phyloP scores from a whole-genome alignment of 2,888 invertebrate species.

The Falcaria lacertinaria region DNA sequence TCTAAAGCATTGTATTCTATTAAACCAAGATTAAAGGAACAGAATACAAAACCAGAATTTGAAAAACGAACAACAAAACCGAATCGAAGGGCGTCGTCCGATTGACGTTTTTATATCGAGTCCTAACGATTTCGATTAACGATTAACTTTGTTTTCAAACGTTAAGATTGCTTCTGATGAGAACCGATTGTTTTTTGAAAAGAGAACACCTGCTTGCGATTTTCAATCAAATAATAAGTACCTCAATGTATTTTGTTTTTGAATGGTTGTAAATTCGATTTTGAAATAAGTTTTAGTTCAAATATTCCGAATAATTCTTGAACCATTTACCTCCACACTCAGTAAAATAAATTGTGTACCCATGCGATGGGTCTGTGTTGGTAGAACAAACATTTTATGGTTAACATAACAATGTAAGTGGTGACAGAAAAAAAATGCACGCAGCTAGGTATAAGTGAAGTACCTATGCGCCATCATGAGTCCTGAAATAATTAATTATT shows the following conservation, averaged over 20 bases:
- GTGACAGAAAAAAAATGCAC: too few species aligned
- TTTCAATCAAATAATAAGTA: neutral
- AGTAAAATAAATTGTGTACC: too few species aligned
- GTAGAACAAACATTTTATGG: too few species aligned
- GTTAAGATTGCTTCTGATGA: conserved; percentile 1
- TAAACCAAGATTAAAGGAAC: neutral
- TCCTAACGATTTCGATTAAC: neutral
- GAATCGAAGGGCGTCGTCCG: neutral
- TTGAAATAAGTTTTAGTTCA: neutral
- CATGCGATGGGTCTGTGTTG: too few species aligned
- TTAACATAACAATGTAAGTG: too few species aligned
- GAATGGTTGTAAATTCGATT: neutral
- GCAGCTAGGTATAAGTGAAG: too few species aligned
- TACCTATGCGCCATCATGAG: too few species aligned
- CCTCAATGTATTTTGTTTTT: neutral
- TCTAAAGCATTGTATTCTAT: neutral
- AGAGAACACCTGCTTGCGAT: neutral
- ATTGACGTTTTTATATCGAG: neutral
- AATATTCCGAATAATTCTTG: too few species aligned
- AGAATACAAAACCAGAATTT: neutral
- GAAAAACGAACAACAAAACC: conserved; percentile 1
- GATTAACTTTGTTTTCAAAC: neutral
- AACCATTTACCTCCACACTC: too few species aligned
- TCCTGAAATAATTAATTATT: too few species aligned
- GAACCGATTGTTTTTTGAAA: neutral